These are phyloP conservation scores for Trichosurus vulpecula DNA, from an alignment of 2,797 vertebrate species.

Conservation along the genomic window DNA sequence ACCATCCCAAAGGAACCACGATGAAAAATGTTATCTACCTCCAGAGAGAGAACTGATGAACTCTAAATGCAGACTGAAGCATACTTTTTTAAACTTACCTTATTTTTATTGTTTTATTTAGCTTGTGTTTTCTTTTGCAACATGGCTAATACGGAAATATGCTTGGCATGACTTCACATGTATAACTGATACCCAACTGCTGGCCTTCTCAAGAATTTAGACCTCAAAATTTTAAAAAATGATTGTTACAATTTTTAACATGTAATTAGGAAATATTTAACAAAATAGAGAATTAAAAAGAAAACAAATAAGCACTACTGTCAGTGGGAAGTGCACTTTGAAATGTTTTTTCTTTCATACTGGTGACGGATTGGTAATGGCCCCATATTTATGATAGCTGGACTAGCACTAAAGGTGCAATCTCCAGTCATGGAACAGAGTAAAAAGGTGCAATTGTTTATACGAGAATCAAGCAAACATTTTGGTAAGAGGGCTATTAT, in stretches of 20 bases:
- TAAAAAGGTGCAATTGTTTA: background rate
- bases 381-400: background rate
- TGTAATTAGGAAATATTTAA: background rate
- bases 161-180: background rate
- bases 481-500: background rate
- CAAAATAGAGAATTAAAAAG: background rate
- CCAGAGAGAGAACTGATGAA: background rate
- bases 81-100: background rate
- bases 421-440: background rate
- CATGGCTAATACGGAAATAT: background rate
- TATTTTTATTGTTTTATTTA: background rate
- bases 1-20: background rate
- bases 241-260: background rate
- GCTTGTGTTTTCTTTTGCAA: background rate
- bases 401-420: background rate
- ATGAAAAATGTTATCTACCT: background rate
- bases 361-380: background rate
- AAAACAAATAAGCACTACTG: background rate
- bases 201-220: background rate
- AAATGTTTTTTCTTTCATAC: background rate
- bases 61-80: background rate
- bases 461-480: background rate
- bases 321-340: background rate
- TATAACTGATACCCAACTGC: background rate
- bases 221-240: background rate